Percentiles rank a stretch among this genome's conserved stretches.
These are phyloP conservation scores for Scyliorhinus canicula DNA, from an alignment of 2,797 vertebrate genomes.

Conservation along the genomic window DNA sequence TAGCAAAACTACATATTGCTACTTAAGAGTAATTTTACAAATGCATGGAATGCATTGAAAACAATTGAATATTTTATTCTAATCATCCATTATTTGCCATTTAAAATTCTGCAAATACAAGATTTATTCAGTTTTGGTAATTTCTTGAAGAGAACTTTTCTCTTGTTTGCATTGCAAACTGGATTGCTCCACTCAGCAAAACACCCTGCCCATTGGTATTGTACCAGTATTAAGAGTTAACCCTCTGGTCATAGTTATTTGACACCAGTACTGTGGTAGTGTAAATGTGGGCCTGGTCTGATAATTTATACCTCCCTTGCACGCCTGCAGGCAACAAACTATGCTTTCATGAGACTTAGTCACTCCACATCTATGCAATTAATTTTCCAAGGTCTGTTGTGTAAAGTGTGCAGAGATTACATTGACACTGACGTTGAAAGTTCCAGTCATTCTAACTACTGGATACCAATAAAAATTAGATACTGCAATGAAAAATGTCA, in stretches of 20 bases:
- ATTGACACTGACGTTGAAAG: not conserved
- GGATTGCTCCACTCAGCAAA: not conserved
- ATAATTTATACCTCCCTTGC: not conserved
- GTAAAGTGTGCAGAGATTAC: not conserved
- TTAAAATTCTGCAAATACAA: not conserved
- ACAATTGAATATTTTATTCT: not conserved
- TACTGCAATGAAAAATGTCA: not conserved
- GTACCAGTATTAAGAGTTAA: not conserved
- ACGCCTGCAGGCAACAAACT: conserved; percentile 11
- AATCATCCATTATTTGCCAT: not conserved
- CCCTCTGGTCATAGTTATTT: conserved; percentile 28
- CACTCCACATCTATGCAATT: not conserved
- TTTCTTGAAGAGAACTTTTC: not conserved
- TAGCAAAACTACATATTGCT: not conserved
- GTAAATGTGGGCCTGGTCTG: conserved; percentile 2
- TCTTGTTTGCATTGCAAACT: not conserved
- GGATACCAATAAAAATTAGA: not conserved
- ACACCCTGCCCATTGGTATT: not conserved
- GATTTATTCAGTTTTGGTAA: not conserved
- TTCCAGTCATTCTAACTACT: not conserved
- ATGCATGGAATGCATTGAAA: not conserved
- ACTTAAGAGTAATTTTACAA: not conserved
- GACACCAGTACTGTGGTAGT: conserved; percentile 10
- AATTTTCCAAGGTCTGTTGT: not conserved
- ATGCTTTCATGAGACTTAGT: not conserved